A percentile compares a stretch with the other conserved stretches of the same genome.
These are phyloP conservation scores for Sycophila texana DNA, from an alignment of 2,888 invertebrate species.

Conservation along the genomic window DNA sequence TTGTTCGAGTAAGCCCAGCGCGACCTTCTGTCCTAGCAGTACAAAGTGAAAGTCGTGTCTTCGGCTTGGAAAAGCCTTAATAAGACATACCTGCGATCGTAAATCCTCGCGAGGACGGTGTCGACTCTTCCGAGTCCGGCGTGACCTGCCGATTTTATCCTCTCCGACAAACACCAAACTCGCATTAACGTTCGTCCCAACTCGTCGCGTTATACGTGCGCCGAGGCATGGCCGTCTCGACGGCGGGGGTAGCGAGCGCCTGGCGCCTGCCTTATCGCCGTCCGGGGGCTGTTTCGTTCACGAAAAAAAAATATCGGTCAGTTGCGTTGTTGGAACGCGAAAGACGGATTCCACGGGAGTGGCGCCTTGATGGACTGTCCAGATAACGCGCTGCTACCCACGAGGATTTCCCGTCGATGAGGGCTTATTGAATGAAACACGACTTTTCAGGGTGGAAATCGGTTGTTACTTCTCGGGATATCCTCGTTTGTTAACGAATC, in stretches of 20 bases:
- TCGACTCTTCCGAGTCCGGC: not conserved
- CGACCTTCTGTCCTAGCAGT: no score
- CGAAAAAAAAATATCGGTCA: slow-evolving; percentile 41
- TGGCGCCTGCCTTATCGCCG: slow-evolving; percentile 43
- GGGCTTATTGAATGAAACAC: slow-evolving; percentile 2
- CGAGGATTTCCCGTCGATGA: not conserved
- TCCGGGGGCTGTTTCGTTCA: not conserved
- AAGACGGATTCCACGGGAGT: slow-evolving; percentile 33
- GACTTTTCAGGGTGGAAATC: not conserved
- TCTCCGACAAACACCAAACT: slow-evolving; percentile 48
- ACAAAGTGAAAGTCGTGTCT: slow-evolving; percentile 34
- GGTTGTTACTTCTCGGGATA: no score
- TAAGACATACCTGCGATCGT: slow-evolving; percentile 39
- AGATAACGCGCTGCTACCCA: slow-evolving; percentile 15
- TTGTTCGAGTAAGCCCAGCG: no score
- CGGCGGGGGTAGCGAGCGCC: slow-evolving; percentile 24
- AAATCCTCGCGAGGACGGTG: slow-evolving; percentile 11
- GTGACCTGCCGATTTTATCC: slow-evolving; percentile 31
- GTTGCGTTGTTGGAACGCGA: slow-evolving; percentile 7
- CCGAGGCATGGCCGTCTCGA: slow-evolving; percentile 3
- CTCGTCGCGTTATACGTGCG: not conserved
- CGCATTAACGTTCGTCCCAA: slow-evolving; percentile 42
- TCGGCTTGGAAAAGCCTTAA: slow-evolving; percentile 8
- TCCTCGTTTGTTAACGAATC: no score
- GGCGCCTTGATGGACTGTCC: slow-evolving; percentile 41